Evolutionary conservation across 2,113 vertebrate species (phyloP).

Genomic region (Coracopsis vasa): DNA sequence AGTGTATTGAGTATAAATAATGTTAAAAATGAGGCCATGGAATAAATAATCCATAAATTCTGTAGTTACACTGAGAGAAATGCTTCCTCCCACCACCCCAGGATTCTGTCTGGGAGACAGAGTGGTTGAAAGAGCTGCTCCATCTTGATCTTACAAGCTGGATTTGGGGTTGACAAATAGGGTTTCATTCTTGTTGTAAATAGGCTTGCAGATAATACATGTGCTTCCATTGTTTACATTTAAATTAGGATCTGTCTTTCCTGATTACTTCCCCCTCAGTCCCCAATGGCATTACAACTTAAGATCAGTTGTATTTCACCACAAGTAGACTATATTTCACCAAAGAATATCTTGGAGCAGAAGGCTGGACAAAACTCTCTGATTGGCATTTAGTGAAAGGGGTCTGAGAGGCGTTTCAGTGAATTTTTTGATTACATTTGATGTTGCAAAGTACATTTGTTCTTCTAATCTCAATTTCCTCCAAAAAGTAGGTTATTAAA

Average conservation of each 20-base stretch:
- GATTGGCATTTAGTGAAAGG: not conserved
- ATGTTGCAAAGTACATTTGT: not conserved
- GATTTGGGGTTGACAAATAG: not conserved
- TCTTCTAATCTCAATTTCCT: not conserved
- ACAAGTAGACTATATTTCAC: not conserved
- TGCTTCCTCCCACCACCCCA: not conserved
- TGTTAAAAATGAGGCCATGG: not conserved
- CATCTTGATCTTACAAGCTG: not conserved
- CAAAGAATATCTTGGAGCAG: not conserved
- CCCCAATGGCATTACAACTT: not conserved
- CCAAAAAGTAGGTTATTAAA: not conserved
- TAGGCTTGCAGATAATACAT: not conserved
- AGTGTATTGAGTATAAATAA: conserved; percentile 12
- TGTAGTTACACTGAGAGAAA: not conserved
- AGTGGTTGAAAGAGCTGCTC: not conserved
- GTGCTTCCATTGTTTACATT: not conserved
- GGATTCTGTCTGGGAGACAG: not conserved
- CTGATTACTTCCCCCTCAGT: not conserved
- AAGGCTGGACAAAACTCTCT: not conserved
- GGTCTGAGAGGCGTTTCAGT: not conserved
- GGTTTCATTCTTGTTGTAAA: not conserved
- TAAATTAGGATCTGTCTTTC: not conserved
- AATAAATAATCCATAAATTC: not conserved
- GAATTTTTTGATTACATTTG: not conserved
- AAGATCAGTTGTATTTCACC: not conserved